These are phyloP conservation scores for Pantala flavescens DNA, from an alignment of 1,140 invertebrate species.

Conservation along the genomic window DNA sequence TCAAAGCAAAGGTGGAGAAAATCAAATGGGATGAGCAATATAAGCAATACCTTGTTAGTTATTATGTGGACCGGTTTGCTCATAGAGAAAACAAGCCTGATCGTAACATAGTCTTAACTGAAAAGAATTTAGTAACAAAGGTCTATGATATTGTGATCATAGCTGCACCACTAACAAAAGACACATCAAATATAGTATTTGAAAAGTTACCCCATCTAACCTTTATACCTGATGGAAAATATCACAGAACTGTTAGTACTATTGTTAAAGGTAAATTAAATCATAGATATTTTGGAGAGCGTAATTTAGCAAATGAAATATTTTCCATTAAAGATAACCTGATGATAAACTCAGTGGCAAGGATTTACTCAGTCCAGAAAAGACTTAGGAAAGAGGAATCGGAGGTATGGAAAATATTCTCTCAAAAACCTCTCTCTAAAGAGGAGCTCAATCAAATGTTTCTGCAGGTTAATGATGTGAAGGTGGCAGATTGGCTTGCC, in stretches of 20 bases:
- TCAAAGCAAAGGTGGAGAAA: constrained; percentile 24
- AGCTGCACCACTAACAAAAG: constrained; percentile 43
- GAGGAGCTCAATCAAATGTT: background rate
- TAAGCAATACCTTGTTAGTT: constrained; percentile 11
- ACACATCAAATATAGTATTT: constrained; percentile 33
- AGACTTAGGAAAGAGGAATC: background rate
- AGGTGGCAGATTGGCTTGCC: constrained; percentile 41
- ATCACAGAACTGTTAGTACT: constrained; percentile 47
- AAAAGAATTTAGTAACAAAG: background rate
- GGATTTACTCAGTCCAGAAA: constrained; percentile 13
- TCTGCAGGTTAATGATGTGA: background rate
- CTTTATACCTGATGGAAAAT: constrained; percentile 31
- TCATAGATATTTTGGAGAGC: constrained; percentile 35
- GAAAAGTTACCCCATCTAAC: constrained; percentile 28
- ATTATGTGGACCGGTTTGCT: background rate
- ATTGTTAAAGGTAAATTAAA: constrained; percentile 45
- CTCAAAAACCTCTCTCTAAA: background rate
- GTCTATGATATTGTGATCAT: constrained; percentile 50
- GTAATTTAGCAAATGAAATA: constrained; percentile 33
- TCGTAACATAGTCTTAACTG: background rate
- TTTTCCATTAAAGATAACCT: constrained; percentile 37
- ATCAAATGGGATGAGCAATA: too few relatives aligned
- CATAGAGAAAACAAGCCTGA: background rate
- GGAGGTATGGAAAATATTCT: constrained; percentile 12
- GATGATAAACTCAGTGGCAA: background rate